phyloP scores from a whole-genome alignment of 2,113 vertebrate genomes.

The Indicator maculatus region DNA sequence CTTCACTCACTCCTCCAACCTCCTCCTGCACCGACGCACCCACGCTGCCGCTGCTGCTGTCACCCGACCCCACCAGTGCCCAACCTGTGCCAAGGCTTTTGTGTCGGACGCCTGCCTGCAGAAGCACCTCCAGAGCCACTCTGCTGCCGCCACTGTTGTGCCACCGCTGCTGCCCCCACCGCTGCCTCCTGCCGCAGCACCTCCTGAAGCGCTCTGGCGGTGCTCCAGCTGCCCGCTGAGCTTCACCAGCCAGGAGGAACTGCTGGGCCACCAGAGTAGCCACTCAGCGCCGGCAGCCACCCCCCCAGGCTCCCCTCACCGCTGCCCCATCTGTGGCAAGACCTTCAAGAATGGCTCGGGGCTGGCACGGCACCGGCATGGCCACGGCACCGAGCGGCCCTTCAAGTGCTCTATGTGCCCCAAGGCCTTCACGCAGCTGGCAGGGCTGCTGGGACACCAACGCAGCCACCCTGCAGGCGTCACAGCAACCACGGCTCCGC shows the following conservation, averaged over 20 bases:
- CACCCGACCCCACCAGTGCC: not conserved
- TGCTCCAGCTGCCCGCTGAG: slow-evolving; percentile 82
- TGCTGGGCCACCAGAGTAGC: slow-evolving; percentile 80
- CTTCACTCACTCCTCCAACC: slow-evolving; percentile 51
- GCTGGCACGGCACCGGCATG: slow-evolving; percentile 80
- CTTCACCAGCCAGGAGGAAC: slow-evolving; percentile 77
- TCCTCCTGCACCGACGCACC: not conserved
- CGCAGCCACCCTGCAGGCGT: slow-evolving; percentile 80
- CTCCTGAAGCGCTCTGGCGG: slow-evolving; percentile 73
- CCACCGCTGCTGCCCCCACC: slow-evolving; percentile 70
- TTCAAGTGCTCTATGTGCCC: slow-evolving; percentile 86
- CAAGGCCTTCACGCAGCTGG: slow-evolving; percentile 83
- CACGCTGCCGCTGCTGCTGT: not conserved
- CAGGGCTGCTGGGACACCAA: slow-evolving; percentile 84
- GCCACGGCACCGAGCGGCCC: slow-evolving; percentile 77
- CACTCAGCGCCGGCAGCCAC: slow-evolving; percentile 51
- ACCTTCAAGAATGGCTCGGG: slow-evolving; percentile 83
- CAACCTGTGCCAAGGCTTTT: not conserved
- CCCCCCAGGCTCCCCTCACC: not conserved
- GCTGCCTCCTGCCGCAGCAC: too few species aligned
- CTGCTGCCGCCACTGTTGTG: not conserved
- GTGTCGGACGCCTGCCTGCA: not conserved
- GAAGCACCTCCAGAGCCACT: not conserved
- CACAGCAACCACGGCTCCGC: not conserved
- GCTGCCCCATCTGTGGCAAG: slow-evolving; percentile 82